These are phyloP conservation scores for Pteropus alecto DNA, from an alignment of 2,113 vertebrate species.

Conservation along the genomic window DNA sequence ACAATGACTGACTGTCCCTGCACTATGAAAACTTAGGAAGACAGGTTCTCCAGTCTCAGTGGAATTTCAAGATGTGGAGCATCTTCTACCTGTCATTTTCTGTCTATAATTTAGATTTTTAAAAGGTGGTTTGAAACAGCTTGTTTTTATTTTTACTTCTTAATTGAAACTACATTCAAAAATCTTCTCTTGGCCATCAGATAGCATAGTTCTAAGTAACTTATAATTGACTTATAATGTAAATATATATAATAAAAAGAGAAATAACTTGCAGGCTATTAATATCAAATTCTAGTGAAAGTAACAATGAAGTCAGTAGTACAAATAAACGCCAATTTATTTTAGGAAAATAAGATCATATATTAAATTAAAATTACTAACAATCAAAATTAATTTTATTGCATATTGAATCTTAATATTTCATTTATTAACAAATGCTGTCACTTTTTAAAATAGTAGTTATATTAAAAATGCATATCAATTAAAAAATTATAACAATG, in stretches of 20 bases:
- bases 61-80: conserved; percentile 34
- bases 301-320: neutral
- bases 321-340: neutral
- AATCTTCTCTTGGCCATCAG: neutral
- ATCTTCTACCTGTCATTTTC: conserved; percentile 48
- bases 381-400: neutral
- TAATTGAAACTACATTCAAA: neutral
- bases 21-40: neutral
- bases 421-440: neutral
- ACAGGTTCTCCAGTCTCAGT: conserved; percentile 13
- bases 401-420: neutral
- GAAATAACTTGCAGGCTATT: neutral
- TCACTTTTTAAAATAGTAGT: neutral
- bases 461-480: neutral
- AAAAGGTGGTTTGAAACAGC: accelerated
- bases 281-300: neutral
- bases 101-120: conserved; percentile 52
- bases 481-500: neutral
- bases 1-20: conserved; percentile 37
- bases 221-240: neutral
- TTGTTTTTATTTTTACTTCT: neutral
- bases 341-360: neutral
- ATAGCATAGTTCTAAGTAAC: neutral
- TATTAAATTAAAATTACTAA: neutral
- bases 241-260: neutral